Evolutionary conservation across 2,888 invertebrate genomes (phyloP).

Genomic region (Brachyptera risi): DNA sequence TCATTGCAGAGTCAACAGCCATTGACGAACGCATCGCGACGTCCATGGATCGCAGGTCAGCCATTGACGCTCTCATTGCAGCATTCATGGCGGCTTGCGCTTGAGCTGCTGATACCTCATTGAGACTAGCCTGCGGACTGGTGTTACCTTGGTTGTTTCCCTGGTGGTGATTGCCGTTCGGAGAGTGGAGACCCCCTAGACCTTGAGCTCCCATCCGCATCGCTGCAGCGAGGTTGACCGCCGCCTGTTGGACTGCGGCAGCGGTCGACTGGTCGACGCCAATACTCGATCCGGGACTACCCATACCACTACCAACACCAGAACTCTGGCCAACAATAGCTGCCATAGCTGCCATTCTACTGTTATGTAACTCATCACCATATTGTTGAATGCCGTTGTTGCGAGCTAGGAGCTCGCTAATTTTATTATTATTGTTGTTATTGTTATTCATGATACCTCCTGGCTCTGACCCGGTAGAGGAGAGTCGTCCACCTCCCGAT

Average conservation of each 20-base stretch:
- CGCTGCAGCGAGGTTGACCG: conserved; percentile 70
- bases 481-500: conserved; percentile 66
- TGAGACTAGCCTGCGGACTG: conserved; percentile 35
- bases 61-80: conserved; percentile 56
- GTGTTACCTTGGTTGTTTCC: conserved; percentile 33
- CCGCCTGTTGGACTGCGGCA: conserved; percentile 66
- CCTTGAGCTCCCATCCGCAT: conserved; percentile 51
- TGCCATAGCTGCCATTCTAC: conserved; percentile 45
- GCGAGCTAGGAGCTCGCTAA: conserved; percentile 45
- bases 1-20: conserved; percentile 44
- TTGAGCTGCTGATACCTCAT: conserved; percentile 48
- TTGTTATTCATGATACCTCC: conserved; percentile 33
- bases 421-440: conserved; percentile 37
- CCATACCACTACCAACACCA: conserved; percentile 44
- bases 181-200: conserved; percentile 33
- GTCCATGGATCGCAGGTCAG: conserved; percentile 47
- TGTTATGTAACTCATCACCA: conserved; percentile 52
- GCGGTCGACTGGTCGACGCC: conserved; percentile 42
- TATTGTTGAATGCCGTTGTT: conserved; percentile 62
- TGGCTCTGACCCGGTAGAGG: conserved; percentile 49
- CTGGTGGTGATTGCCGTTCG: conserved; percentile 36
- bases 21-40: conserved; percentile 50
- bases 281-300: conserved; percentile 66
- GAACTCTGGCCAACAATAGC: conserved; percentile 41
- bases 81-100: conserved; percentile 52